Evolutionary conservation across 2,888 invertebrate species (phyloP), one percentile per base, ranked within the genome.

Genomic region (Cheilosia impressa): DNA sequence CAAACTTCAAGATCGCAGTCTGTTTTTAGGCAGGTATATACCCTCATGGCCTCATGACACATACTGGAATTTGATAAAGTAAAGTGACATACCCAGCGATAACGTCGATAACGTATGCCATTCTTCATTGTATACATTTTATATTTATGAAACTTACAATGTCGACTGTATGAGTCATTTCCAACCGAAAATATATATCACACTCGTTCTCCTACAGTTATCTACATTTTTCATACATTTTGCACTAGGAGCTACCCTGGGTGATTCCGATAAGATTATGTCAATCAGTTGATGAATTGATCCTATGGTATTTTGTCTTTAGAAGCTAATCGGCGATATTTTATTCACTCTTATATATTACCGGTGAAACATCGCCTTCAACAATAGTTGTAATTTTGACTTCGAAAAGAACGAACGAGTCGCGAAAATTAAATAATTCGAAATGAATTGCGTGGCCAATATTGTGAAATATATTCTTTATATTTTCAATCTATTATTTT

Each of bases 381-480:
- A 27, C 13, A 5, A 24, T 63, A 84, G 83, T 79, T 69, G 73
- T 15, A 47, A 45, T 52, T 65, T 41, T 45, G 58, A 58, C 79
- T 71, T 75, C 38, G 75, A 78, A 69, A 75, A 65, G 79, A 65
- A 65, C 75, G 75, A 84, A 84, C 84, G 79, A 84, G 73, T 9
- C 27, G n/a, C 65, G 55, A 34, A 71, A 24, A 58, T 19, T 87
- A 88, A 72, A 38, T 38, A 53, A 43, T 50, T 43, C 87, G 90
- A 89, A 80, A 91, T 91, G 91, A 90, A 91, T 88, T 91, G 91
- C 71, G 38, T 90, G 53, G 90, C 89, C 65, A 81, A 90, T 50
- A 89, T 88, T 78, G 87, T 91, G 31, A 91, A 91, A 90, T 92
- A 91, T 87, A 82, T 92, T 63, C 77, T 91, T 72, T 91, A 90